Conservation (phyloP, 2,888 invertebrate genomes). For the Napeogenes inachia region DNA sequence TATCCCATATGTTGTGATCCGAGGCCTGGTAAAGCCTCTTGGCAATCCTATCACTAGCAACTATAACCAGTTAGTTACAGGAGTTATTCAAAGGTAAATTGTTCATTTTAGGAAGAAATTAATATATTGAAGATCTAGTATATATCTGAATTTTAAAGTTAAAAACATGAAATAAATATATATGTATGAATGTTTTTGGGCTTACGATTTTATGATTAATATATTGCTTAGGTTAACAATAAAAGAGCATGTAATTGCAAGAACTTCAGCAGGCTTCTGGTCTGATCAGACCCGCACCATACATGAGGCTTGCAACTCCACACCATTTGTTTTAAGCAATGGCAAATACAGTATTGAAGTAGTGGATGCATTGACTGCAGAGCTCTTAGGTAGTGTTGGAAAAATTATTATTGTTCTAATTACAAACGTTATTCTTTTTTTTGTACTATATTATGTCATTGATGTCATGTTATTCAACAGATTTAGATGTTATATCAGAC, state of each 20-base stretch:
- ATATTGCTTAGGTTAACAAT: slow-evolving; percentile 77
- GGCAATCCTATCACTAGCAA: slow-evolving; percentile 86
- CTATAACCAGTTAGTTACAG: slow-evolving; percentile 83
- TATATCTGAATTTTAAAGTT: background rate
- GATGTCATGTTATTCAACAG: slow-evolving; percentile 43
- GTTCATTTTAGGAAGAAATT: background rate
- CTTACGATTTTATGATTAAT: background rate
- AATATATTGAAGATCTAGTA: background rate
- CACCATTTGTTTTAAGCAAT: slow-evolving; percentile 86
- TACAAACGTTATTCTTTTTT: background rate
- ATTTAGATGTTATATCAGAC: slow-evolving; percentile 89
- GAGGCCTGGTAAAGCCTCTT: slow-evolving; percentile 86
- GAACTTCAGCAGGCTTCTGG: slow-evolving; percentile 92
- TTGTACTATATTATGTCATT: background rate
- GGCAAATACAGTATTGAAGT: slow-evolving; percentile 83
- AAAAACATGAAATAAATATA: background rate
- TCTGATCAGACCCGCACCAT: slow-evolving; percentile 87
- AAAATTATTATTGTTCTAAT: background rate
- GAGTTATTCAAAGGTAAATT: slow-evolving; percentile 83
- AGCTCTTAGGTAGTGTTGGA: slow-evolving; percentile 74
- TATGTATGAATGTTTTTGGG: background rate
- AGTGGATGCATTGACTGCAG: slow-evolving; percentile 84
- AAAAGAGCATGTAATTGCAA: slow-evolving; percentile 89
- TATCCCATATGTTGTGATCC: slow-evolving; percentile 84
- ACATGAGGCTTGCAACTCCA: slow-evolving; percentile 86